These are phyloP conservation scores for Zoanthus sociatus DNA, from an alignment of 92 coral and sea anemone species.

Conservation along the genomic window DNA sequence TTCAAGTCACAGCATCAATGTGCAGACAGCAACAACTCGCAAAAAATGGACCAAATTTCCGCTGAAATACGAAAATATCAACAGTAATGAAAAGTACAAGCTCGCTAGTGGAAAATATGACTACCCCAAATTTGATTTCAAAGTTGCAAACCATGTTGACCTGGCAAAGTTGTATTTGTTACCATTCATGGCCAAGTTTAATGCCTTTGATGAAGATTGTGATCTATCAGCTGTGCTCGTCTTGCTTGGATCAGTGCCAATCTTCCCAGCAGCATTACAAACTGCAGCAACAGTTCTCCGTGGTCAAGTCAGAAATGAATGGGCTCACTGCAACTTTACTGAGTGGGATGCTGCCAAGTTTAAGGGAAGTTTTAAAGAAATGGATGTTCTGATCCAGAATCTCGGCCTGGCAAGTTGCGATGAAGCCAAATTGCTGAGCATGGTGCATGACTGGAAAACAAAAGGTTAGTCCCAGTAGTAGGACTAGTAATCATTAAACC, in stretches of 20 bases:
- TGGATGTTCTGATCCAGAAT: constrained; percentile 35
- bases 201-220: no score
- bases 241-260: no score
- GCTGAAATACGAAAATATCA: constrained; percentile 58
- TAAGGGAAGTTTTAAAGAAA: not conserved
- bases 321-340: constrained; percentile 61
- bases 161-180: no score
- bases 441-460: constrained; percentile 51
- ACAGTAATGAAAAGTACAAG: constrained; percentile 17
- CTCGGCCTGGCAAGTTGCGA: not conserved
- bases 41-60: not conserved
- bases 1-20: no score
- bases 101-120: not conserved
- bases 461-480: constrained; percentile 45
- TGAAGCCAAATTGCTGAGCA: not conserved
- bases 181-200: no score
- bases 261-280: no score
- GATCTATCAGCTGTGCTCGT: no score
- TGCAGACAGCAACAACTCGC: not conserved
- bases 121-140: no score
- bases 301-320: no score
- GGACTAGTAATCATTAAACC: no score
- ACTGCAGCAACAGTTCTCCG: no score
- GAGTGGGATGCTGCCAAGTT: constrained; percentile 51
- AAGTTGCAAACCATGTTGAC: no score